phyloP scores from a whole-genome alignment of 2,797 vertebrate genomes.

The Diceros bicornis region DNA sequence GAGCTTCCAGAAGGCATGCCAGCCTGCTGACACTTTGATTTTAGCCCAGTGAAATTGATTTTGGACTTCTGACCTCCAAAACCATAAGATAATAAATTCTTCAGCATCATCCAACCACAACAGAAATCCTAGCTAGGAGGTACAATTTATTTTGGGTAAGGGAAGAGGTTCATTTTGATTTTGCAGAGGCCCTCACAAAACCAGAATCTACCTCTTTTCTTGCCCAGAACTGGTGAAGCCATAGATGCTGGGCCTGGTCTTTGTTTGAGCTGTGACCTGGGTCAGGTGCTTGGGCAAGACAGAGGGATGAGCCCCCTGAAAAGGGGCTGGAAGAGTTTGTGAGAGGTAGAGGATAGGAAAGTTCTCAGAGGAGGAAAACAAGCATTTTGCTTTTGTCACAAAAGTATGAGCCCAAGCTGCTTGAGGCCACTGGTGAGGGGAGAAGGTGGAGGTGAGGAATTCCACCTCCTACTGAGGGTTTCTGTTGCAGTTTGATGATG shows the following conservation, averaged over 20 bases:
- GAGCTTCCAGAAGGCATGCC: not conserved
- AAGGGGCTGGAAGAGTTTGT: not conserved
- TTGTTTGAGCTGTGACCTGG: not conserved
- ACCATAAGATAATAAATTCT: slow-evolving; percentile 39
- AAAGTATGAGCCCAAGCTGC: not conserved
- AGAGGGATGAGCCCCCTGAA: not conserved
- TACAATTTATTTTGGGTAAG: slow-evolving; percentile 4
- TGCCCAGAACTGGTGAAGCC: not conserved
- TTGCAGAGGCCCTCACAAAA: not conserved
- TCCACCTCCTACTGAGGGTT: not conserved
- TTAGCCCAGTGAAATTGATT: not conserved
- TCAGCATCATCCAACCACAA: not conserved
- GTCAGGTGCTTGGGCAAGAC: not conserved
- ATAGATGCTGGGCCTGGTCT: not conserved
- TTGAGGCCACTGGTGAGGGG: not conserved
- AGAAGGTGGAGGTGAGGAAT: not conserved
- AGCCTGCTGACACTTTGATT: slow-evolving; percentile 5
- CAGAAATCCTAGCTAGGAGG: slow-evolving; percentile 23
- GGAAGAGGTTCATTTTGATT: slow-evolving; percentile 49
- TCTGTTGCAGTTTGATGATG: not conserved
- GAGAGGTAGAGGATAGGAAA: slow-evolving; percentile 2
- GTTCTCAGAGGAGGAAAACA: not conserved
- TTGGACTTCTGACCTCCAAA: slow-evolving; percentile 6
- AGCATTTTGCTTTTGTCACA: slow-evolving; percentile 9
- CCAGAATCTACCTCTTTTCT: not conserved